A percentile compares a stretch with the other conserved stretches of the same genome.
Evolutionary conservation across 2,888 invertebrate genomes (phyloP).

Genomic region (Orthonychiurus folsomi): DNA sequence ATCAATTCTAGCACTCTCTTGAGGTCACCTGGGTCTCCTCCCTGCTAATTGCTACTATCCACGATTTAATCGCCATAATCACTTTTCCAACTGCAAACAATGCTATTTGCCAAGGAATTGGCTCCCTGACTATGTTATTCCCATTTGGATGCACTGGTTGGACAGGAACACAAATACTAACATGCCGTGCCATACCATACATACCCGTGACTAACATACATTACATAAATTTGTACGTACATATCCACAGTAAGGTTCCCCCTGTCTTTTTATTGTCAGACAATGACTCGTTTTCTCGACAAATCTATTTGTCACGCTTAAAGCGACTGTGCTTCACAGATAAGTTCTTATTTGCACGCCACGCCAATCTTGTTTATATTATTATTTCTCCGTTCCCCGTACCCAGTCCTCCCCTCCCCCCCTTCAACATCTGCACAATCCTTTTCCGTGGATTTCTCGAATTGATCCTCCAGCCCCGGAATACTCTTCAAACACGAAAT

Average conservation of each 20-base stretch:
- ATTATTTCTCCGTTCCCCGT: no score
- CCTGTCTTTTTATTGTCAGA: neutral
- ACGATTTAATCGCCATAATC: neutral
- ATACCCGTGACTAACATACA: no score
- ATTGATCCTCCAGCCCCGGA: no score
- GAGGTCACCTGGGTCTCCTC: neutral
- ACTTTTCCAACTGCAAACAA: neutral
- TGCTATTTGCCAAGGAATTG: neutral
- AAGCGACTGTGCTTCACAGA: neutral
- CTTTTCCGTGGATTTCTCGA: no score
- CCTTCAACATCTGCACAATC: no score
- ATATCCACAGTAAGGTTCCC: neutral
- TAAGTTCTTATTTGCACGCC: constrained; percentile 1
- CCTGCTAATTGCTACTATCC: neutral
- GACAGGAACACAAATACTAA: no score
- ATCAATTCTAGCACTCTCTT: neutral
- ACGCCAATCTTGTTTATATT: neutral
- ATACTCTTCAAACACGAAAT: no score
- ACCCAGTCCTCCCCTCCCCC: no score
- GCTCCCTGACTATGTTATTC: neutral
- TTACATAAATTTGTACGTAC: neutral
- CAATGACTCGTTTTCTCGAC: neutral
- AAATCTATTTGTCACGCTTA: neutral
- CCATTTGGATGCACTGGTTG: no score
- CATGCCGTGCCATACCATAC: no score